Percentiles rank a stretch among this genome's conserved stretches.
Evolutionary conservation across 2,797 vertebrate species (phyloP).

Genomic region (Sarcophilus harrisii): DNA sequence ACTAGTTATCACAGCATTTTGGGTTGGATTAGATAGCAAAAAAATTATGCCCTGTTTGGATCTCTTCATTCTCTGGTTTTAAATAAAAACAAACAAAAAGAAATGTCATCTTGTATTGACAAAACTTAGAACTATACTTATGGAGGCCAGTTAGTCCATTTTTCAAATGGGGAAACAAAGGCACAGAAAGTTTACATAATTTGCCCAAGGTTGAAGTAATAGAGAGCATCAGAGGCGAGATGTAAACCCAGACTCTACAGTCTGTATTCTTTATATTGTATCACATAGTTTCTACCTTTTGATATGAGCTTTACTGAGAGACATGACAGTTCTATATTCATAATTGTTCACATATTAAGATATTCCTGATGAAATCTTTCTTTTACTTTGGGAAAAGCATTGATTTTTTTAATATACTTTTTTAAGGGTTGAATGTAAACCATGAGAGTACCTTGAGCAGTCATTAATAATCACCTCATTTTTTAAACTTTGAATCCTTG

Average conservation of each 20-base stretch:
- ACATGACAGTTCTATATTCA: neutral
- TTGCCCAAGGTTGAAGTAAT: neutral
- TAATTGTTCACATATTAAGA: neutral
- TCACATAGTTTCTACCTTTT: neutral
- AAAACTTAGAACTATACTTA: neutral
- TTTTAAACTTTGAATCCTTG: neutral
- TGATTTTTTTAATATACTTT: neutral
- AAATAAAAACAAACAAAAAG: neutral
- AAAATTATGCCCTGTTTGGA: neutral
- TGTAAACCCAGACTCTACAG: neutral
- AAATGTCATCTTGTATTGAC: neutral
- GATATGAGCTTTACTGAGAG: neutral
- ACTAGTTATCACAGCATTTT: neutral
- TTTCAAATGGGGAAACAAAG: neutral
- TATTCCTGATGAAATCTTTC: neutral
- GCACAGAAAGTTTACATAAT: neutral
- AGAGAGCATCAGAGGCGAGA: neutral
- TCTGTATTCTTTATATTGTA: neutral
- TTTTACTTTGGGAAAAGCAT: neutral
- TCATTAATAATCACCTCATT: neutral
- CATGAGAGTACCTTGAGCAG: neutral
- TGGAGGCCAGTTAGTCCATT: neutral
- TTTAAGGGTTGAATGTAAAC: neutral
- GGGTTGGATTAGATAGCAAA: neutral
- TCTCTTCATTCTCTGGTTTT: neutral